Conservation (phyloP, 2,113 vertebrate species). For the Ailurus styani region DNA sequence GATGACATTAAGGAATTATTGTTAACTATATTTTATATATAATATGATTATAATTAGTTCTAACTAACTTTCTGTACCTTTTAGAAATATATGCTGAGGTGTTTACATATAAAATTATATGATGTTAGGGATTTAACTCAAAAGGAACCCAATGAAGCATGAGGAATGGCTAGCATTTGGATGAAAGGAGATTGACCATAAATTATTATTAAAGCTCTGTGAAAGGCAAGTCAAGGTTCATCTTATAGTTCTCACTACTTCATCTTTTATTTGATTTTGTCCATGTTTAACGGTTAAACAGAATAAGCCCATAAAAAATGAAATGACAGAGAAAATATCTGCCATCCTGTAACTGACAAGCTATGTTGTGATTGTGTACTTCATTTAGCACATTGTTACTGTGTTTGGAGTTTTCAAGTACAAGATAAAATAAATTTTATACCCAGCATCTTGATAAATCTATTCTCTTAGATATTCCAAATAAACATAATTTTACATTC, state of each 20-base stretch:
- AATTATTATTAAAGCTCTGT: not conserved
- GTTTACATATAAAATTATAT: not conserved
- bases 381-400: not conserved
- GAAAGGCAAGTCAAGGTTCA: not conserved
- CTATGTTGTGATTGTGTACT: not conserved
- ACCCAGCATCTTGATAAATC: not conserved
- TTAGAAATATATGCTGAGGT: not conserved
- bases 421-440: not conserved
- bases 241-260: not conserved
- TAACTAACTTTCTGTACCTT: not conserved
- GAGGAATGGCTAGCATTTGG: not conserved
- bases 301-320: not conserved
- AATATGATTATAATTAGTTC: not conserved
- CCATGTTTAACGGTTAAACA: not conserved
- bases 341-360: not conserved
- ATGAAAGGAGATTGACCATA: not conserved
- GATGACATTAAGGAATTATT: not conserved
- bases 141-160: not conserved
- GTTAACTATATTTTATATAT: not conserved
- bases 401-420: not conserved
- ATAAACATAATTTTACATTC: not conserved
- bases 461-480: not conserved
- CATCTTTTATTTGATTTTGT: not conserved
- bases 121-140: not conserved
- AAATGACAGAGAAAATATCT: not conserved